A percentile compares a stretch with the other conserved stretches of the same genome.
Conservation (phyloP, 2,113 vertebrate genomes). For the Eulacestoma nigropectus region DNA sequence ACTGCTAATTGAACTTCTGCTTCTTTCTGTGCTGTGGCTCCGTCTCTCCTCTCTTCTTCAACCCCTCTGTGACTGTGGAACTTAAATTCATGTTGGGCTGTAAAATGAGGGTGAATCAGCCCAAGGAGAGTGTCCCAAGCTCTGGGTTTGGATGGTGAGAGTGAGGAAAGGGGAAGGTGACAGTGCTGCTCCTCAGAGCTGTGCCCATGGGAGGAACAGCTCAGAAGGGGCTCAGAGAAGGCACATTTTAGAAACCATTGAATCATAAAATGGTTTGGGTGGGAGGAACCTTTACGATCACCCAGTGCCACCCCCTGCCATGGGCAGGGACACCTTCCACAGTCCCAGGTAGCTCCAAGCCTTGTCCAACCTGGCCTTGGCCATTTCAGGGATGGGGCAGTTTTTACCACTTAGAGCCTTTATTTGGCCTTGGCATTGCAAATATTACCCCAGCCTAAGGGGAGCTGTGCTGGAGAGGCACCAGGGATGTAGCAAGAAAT, state of each 20-base stretch:
- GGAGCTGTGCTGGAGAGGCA: background rate
- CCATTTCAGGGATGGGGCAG: background rate
- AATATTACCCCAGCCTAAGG: accelerated
- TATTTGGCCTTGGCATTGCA: accelerated
- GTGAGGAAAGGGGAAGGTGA: background rate
- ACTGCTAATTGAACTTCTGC: background rate
- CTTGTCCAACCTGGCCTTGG: background rate
- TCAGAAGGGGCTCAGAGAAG: background rate
- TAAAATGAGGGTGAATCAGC: background rate
- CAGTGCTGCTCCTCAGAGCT: background rate
- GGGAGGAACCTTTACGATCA: background rate
- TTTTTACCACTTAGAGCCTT: background rate
- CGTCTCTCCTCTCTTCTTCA: background rate
- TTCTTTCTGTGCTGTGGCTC: background rate
- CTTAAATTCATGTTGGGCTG: background rate
- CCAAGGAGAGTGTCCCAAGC: background rate
- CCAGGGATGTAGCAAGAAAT: background rate
- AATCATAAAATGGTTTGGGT: background rate
- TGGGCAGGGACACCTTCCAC: background rate
- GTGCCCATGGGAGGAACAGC: background rate
- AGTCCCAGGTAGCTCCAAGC: background rate
- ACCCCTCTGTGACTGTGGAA: background rate
- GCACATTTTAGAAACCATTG: background rate
- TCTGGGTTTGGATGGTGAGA: background rate
- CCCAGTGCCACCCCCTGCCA: background rate